Evolutionary conservation across 2,888 invertebrate genomes (phyloP).

Genomic region (Rhingia rostrata): DNA sequence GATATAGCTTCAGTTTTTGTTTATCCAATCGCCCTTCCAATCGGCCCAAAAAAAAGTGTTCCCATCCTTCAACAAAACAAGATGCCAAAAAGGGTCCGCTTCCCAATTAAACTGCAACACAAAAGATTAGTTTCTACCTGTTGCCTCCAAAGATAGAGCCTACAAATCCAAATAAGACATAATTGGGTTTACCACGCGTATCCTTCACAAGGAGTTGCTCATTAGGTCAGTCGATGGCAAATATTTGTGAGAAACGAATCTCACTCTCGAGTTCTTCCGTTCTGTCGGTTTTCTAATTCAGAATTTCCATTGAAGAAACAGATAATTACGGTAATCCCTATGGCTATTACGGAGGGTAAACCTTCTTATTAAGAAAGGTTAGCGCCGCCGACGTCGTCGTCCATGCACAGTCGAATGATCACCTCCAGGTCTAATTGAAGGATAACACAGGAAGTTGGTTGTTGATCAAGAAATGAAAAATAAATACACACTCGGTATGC

Average conservation of each 20-base stretch:
- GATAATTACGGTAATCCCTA: constrained; percentile 50
- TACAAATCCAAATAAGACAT: constrained; percentile 27
- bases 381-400: background rate
- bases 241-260: constrained; percentile 46
- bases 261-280: constrained; percentile 22
- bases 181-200: constrained; percentile 31
- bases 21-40: background rate
- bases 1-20: background rate
- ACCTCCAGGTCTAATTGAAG: constrained; percentile 18
- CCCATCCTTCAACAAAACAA: constrained; percentile 11
- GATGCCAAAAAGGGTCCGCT: constrained; percentile 13
- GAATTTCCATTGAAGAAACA: constrained; percentile 44
- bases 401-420: background rate
- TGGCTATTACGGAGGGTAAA: constrained; percentile 52
- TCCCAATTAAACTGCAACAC: constrained; percentile 1
- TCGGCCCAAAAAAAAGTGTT: background rate
- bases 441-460: constrained; percentile 40
- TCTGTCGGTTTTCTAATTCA: constrained; percentile 29
- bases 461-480: constrained; percentile 4
- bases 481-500: background rate
- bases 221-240: constrained; percentile 52
- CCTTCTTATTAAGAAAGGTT: constrained; percentile 38
- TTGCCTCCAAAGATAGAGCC: background rate
- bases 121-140: constrained; percentile 26
- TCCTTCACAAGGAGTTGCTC: constrained; percentile 46